Conservation (phyloP, 2,113 vertebrate genomes). For the Harpagus bidentatus region DNA sequence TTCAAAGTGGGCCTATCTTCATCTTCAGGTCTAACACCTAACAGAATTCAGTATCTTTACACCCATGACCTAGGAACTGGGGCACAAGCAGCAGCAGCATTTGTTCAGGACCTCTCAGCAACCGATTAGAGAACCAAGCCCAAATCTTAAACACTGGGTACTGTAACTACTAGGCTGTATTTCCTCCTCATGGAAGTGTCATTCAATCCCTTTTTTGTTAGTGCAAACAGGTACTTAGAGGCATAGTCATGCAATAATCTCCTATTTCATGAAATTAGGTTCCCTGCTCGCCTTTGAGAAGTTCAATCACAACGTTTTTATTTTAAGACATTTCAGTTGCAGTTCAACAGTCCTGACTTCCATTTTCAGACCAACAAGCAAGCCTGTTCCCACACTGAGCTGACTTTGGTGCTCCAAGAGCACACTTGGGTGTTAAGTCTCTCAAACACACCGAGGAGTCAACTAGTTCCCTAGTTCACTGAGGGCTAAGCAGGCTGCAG, state of each 20-base stretch:
- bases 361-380: background rate
- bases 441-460: fast-evolving
- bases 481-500: background rate
- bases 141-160: background rate
- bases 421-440: background rate
- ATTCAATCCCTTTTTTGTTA: background rate
- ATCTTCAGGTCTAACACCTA: background rate
- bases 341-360: background rate
- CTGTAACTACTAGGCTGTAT: background rate
- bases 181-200: background rate
- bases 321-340: background rate
- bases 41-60: background rate
- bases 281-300: background rate
- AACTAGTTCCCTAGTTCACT: background rate
- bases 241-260: background rate
- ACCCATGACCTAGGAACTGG: background rate
- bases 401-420: background rate
- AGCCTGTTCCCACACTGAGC: background rate
- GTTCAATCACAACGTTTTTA: background rate
- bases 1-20: background rate
- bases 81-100: background rate
- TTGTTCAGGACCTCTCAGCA: background rate
- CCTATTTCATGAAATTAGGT: background rate
- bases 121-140: background rate
- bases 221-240: background rate